Evolutionary conservation across 2,888 invertebrate genomes (phyloP).

Genomic region (Actias luna): DNA sequence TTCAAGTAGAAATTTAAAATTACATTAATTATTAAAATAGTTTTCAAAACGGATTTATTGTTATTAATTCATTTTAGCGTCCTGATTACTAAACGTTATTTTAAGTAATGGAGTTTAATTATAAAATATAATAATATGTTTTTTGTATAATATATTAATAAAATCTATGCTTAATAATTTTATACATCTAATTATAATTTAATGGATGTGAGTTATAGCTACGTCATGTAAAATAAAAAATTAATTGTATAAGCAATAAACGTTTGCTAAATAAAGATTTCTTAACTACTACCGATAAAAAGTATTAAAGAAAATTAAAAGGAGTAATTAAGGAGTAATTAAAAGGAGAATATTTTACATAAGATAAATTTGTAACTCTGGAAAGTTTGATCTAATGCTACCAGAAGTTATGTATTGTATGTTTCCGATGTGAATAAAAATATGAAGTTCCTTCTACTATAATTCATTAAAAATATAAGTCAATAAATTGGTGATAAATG

Average conservation of each 20-base stretch:
- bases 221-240: background rate
- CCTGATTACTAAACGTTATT: too few species aligned
- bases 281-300: background rate
- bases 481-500: background rate
- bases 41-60: background rate
- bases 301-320: background rate
- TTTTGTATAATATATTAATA: background rate
- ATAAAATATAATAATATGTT: background rate
- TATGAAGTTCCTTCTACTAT: background rate
- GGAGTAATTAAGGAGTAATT: too few species aligned
- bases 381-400: background rate
- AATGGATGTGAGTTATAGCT: constrained; percentile 17
- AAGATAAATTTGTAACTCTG: background rate
- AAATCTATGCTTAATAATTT: background rate
- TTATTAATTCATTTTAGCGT: background rate
- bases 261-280: background rate
- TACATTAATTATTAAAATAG: background rate
- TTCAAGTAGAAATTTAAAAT: background rate
- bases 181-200: background rate
- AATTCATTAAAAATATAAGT: background rate
- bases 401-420: background rate
- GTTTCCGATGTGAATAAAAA: background rate
- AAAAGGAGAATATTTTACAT: background rate
- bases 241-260: background rate
- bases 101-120: background rate